phyloP scores from a whole-genome alignment of 2,888 invertebrate genomes.

The Phorcus lineatus region DNA sequence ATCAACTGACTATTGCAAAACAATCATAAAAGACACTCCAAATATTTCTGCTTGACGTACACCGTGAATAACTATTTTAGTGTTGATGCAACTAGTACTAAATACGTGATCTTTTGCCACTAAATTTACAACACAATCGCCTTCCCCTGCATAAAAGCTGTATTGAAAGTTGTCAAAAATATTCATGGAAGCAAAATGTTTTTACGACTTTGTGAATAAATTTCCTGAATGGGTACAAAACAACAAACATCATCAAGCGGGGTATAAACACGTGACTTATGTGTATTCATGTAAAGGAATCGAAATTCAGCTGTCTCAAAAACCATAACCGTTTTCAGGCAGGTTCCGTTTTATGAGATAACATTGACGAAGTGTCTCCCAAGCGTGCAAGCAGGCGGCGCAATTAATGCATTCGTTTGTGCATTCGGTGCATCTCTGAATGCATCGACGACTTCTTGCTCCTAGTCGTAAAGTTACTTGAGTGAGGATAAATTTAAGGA shows the following conservation, averaged over 20 bases:
- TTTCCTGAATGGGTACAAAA: neutral
- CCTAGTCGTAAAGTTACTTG: too few relatives aligned
- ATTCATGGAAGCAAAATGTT: neutral
- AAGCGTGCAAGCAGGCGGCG: neutral
- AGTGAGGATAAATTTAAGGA: too few relatives aligned
- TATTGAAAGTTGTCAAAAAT: conserved; percentile 3
- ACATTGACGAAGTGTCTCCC: neutral
- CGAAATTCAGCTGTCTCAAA: neutral
- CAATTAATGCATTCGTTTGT: neutral
- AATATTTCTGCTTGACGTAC: too few relatives aligned
- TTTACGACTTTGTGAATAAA: conserved; percentile 7
- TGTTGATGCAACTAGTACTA: too few relatives aligned
- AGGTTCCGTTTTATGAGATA: conserved; percentile 1
- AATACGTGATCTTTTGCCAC: too few relatives aligned
- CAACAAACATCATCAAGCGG: neutral
- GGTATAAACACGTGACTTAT: conserved; percentile 13
- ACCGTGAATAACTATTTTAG: too few relatives aligned
- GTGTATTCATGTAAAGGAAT: neutral
- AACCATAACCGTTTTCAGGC: conserved; percentile 1
- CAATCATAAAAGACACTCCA: too few relatives aligned
- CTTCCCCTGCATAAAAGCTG: neutral
- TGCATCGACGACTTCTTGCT: too few relatives aligned
- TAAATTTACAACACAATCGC: too few relatives aligned
- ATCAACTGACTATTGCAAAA: too few relatives aligned
- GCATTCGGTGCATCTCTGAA: neutral